These are phyloP conservation scores for Scolopax rusticola DNA, from an alignment of 2,797 vertebrate species.

Conservation along the genomic window DNA sequence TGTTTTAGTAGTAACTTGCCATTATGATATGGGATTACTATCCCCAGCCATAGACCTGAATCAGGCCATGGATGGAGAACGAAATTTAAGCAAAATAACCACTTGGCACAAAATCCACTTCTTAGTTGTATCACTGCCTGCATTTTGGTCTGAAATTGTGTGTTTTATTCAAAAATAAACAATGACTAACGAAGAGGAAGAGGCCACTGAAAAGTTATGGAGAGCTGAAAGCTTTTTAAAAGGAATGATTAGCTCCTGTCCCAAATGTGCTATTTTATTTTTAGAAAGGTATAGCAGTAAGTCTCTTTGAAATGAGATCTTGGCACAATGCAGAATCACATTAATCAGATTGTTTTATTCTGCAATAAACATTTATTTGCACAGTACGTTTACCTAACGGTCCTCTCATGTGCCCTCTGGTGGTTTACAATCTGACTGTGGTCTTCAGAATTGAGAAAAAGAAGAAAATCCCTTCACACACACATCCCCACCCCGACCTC, in stretches of 20 bases:
- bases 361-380: conserved; percentile 23
- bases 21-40: neutral
- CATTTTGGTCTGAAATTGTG: neutral
- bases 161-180: conserved; percentile 11
- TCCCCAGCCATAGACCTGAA: neutral
- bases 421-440: conserved; percentile 54
- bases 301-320: neutral
- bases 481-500: neutral
- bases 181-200: neutral
- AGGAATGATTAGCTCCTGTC: neutral
- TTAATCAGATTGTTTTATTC: conserved; percentile 28
- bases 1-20: neutral
- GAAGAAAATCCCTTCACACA: neutral
- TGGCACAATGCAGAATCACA: neutral
- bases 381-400: neutral
- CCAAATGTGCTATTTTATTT: neutral
- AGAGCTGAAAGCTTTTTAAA: neutral
- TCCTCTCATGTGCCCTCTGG: conserved; percentile 77
- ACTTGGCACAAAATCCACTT: neutral
- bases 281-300: conserved; percentile 3
- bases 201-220: neutral
- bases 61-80: neutral
- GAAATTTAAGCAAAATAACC: neutral
- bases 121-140: neutral
- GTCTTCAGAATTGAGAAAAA: neutral